Percentiles rank a stretch among this genome's conserved stretches.
Evolutionary conservation across 1,140 invertebrate species (phyloP).

Genomic region (Goniozus legneri): DNA sequence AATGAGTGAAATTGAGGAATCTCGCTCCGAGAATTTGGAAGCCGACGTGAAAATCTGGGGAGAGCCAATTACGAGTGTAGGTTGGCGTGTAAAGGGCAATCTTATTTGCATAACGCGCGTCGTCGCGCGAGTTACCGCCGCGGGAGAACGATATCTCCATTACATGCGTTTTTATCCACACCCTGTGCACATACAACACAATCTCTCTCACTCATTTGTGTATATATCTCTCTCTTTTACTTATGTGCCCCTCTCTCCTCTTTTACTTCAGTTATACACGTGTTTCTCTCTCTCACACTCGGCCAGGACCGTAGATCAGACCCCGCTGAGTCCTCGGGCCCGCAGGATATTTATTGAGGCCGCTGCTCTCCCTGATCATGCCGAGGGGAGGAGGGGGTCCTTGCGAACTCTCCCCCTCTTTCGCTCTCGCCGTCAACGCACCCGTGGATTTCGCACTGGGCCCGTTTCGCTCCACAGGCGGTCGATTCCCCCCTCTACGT

Average conservation of each 20-base stretch:
- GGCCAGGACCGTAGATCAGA: constrained; percentile 35
- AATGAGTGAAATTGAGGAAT: too few species aligned
- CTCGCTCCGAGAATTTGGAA: neutral
- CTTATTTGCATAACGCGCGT: constrained; percentile 50
- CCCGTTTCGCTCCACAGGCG: constrained; percentile 39
- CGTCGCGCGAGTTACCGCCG: constrained; percentile 28
- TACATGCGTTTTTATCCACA: constrained; percentile 32
- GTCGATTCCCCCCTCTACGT: constrained; percentile 32
- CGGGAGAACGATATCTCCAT: constrained; percentile 42
- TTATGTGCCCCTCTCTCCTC: neutral
- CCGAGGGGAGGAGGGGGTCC: constrained; percentile 17
- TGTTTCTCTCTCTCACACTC: neutral
- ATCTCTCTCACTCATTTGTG: too few species aligned
- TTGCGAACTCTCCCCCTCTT: constrained; percentile 7
- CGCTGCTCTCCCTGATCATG: too few species aligned
- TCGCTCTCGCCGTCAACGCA: neutral
- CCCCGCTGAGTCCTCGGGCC: constrained; percentile 27
- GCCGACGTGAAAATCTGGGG: constrained; percentile 7
- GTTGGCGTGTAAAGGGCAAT: constrained; percentile 39
- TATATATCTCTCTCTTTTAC: too few species aligned
- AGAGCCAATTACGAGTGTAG: constrained; percentile 42
- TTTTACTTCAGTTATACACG: constrained; percentile 4
- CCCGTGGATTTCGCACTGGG: constrained; percentile 18
- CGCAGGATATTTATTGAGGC: constrained; percentile 46
- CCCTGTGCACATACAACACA: too few species aligned